Evolutionary conservation across 2,797 vertebrate species (phyloP), one percentile per base, ranked within the genome.

Genomic region (Octomys mimax): DNA sequence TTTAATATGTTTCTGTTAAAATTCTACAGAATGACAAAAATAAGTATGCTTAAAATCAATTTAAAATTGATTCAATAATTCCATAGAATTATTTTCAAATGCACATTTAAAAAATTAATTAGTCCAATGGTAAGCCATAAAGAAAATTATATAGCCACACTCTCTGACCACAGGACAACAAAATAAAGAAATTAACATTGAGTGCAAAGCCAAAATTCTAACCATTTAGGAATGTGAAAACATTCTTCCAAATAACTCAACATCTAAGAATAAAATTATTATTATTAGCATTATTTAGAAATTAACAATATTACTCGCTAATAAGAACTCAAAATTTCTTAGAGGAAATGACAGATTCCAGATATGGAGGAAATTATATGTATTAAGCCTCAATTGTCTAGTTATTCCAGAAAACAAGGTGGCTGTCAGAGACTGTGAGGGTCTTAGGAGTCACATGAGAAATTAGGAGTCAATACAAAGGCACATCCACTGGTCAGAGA

Each of bases 61-160:
- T 82, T 79, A 81, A 8, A 95, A 93, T 82, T n/a, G 31, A 92
- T 62, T 92, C 89, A 97, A 84, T 94, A 95, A 77, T 39, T 79
- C 62, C 39, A 75, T 11, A 90, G 62, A 94, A 82, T 91, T 95
- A 75, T 91, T 93, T 96, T 83, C 73, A 96, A 95, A 86, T n/a
- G 18, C 3, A 49, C 75, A 92, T 89, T 57, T 4, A 61, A 61
- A 61, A 77, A 85, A 93, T 82, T 57, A 84, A 95, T 73, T 92
- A 94, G 91, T 59, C 46, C 31, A 78, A 49, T 77, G 16, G 14
- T 52, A 95, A 73, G 22, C 24, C 57, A 61, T 71, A 93, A 94
- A 62, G 59, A 96, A 97, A 95, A 88, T 62, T 66, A 96, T 13
- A 78, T 2, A 84, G 33, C n/a, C 61, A 66, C 13, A 42, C 26